phyloP scores from a whole-genome alignment of 2,113 vertebrate species.

The Tauraco erythrolophus region DNA sequence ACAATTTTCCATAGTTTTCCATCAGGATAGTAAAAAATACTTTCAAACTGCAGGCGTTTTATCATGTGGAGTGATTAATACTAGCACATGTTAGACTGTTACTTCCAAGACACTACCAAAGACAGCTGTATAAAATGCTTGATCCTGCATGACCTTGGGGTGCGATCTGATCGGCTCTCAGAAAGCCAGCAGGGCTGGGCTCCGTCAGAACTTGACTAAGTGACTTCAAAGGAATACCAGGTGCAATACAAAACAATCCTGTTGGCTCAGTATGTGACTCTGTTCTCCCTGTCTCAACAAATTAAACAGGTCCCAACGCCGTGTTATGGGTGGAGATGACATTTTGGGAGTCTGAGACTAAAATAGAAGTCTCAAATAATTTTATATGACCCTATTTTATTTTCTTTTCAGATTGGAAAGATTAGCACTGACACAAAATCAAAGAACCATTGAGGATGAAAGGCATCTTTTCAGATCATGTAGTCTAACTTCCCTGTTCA shows the following conservation, averaged over 20 bases:
- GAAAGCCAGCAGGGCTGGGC: not conserved
- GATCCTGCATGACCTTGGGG: conserved; percentile 12
- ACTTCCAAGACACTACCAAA: not conserved
- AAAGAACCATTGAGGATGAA: not conserved
- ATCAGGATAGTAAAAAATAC: not conserved
- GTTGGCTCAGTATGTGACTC: not conserved
- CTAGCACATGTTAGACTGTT: not conserved
- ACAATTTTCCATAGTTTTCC: not conserved
- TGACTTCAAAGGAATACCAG: conserved; percentile 65
- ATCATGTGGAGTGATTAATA: not conserved
- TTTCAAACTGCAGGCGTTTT: not conserved
- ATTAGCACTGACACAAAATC: not conserved
- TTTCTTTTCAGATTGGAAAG: not conserved
- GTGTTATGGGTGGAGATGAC: not conserved
- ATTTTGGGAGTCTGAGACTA: not conserved
- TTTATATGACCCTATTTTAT: not conserved
- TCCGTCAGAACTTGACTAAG: conserved; percentile 46
- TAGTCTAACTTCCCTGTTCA: not conserved
- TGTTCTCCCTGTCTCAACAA: not conserved
- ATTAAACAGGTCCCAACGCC: conserved; percentile 20
- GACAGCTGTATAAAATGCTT: not conserved
- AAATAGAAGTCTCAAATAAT: not conserved
- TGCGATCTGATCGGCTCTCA: conserved; percentile 4
- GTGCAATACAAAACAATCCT: not conserved
- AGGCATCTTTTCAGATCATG: not conserved